Conservation (phyloP, 2,888 invertebrate genomes). For the Watsonalla cultraria region DNA sequence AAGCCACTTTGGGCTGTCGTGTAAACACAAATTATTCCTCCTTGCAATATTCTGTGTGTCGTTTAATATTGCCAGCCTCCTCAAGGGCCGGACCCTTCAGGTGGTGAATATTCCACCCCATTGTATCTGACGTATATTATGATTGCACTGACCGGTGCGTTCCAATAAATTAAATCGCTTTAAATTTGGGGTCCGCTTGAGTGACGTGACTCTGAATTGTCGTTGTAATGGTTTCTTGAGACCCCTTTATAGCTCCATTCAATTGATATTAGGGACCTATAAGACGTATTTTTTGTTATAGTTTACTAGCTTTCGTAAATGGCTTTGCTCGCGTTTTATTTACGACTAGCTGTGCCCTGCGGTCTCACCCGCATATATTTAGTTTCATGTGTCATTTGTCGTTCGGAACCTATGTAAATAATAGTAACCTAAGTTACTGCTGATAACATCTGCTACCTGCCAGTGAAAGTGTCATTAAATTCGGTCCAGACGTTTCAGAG, state of each 20-base stretch:
- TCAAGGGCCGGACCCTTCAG: background rate
- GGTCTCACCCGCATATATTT: too few species aligned
- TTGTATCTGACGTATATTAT: constrained; percentile 4
- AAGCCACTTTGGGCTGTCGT: too few species aligned
- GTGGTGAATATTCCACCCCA: background rate
- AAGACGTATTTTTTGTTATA: background rate
- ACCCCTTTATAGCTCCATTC: background rate
- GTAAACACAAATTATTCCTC: too few species aligned
- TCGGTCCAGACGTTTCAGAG: too few species aligned
- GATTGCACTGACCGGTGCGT: constrained; percentile 5
- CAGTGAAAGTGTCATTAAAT: too few species aligned
- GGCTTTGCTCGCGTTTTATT: too few species aligned
- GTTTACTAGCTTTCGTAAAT: too few species aligned
- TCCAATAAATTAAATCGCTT: constrained; percentile 34
- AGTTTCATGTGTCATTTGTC: too few species aligned
- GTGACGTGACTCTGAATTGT: constrained; percentile 2
- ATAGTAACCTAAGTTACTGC: too few species aligned
- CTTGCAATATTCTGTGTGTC: background rate
- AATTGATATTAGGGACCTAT: background rate
- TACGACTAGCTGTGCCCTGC: too few species aligned
- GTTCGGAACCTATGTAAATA: too few species aligned
- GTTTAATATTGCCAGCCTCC: background rate
- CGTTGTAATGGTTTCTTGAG: background rate
- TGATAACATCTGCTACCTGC: too few species aligned
- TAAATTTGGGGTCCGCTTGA: constrained; percentile 18